Percentiles rank a stretch among this genome's conserved stretches.
Conservation (phyloP, 2,797 vertebrate species). For the Aselliscus stoliczkanus region DNA sequence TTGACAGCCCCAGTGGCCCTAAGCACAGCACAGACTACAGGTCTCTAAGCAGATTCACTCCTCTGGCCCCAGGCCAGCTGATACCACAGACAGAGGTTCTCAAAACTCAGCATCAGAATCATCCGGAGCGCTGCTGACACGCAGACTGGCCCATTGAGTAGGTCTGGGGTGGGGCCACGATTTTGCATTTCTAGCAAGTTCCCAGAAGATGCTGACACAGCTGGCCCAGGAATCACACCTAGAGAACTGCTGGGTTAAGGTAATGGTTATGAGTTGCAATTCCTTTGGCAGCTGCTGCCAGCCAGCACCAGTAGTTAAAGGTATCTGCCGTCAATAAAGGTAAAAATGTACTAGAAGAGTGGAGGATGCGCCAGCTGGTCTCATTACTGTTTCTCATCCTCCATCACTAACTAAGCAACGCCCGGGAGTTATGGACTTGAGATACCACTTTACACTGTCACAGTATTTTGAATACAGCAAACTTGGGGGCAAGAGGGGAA, state of each 20-base stretch:
- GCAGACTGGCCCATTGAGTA: neutral
- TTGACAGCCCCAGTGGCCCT: neutral
- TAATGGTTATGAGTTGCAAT: neutral
- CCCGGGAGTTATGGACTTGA: neutral
- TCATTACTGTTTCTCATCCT: neutral
- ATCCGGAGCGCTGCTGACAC: neutral
- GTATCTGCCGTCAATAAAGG: neutral
- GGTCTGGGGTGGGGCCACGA: neutral
- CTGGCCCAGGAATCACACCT: neutral
- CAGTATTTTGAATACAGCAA: neutral
- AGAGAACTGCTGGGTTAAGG: neutral
- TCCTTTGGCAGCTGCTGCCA: neutral
- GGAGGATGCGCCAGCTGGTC: neutral
- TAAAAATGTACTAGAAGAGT: neutral
- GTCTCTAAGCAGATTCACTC: neutral
- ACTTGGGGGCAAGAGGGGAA: neutral
- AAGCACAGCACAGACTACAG: neutral
- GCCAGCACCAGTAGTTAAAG: neutral
- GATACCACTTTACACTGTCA: neutral
- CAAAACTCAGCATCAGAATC: neutral
- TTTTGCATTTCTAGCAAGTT: neutral
- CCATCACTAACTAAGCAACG: neutral
- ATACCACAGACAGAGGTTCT: neutral
- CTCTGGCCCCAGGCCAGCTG: neutral
- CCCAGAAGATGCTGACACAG: neutral